A percentile compares a stretch with the other conserved stretches of the same genome.
Conservation (phyloP, 2,888 invertebrate genomes). For the Carcina quercana region DNA sequence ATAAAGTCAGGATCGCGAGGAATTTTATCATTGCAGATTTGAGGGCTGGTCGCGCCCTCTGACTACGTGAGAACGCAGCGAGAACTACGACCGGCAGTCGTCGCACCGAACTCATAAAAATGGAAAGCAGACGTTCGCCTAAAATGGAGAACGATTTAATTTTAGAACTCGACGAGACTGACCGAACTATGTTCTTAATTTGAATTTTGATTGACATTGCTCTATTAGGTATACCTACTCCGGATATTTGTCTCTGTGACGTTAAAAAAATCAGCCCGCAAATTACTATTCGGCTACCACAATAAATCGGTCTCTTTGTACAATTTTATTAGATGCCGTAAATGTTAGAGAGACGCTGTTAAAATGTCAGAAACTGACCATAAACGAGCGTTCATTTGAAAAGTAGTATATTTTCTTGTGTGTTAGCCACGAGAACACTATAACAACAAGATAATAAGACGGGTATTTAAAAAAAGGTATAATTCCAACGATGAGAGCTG, state of each 20-base stretch:
- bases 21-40: constrained; percentile 68
- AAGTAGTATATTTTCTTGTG: constrained; percentile 67
- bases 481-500: constrained; percentile 59
- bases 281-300: constrained; percentile 45
- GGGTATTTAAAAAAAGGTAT: too few relatives aligned
- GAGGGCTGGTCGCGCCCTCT: constrained; percentile 46
- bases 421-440: constrained; percentile 37
- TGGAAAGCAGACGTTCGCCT: constrained; percentile 34
- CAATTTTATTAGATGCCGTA: constrained; percentile 58
- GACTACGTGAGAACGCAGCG: constrained; percentile 52
- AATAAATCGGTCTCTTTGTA: constrained; percentile 60
- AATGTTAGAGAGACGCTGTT: constrained; percentile 62
- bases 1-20: constrained; percentile 58
- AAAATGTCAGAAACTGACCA: constrained; percentile 66
- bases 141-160: constrained; percentile 32
- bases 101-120: constrained; percentile 37
- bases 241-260: constrained; percentile 24
- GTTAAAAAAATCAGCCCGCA: constrained; percentile 26
- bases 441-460: constrained; percentile 61
- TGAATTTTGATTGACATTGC: constrained; percentile 46
- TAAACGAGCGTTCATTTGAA: constrained; percentile 60
- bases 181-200: constrained; percentile 30
- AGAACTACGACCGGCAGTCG: constrained; percentile 16
- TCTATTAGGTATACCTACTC: constrained; percentile 30
- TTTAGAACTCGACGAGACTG: constrained; percentile 29